Conservation (phyloP, 2,888 invertebrate species). For the Fissipunctia ypsillon region DNA sequence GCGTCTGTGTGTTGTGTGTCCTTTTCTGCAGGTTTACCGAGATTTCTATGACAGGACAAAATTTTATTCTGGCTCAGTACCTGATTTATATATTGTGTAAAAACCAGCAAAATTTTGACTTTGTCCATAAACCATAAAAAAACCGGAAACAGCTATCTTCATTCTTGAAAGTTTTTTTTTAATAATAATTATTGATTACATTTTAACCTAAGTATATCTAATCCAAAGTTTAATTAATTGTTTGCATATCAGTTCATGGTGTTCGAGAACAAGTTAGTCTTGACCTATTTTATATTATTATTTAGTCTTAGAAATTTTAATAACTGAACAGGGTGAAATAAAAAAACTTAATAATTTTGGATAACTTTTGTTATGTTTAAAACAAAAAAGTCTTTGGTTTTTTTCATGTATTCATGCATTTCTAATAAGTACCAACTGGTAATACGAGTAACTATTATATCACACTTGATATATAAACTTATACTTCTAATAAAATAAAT, state of each 20-base stretch:
- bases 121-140: background rate
- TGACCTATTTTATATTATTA: slow-evolving; percentile 4
- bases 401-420: slow-evolving; percentile 8
- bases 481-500: slow-evolving; percentile 17
- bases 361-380: slow-evolving; percentile 2
- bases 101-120: background rate
- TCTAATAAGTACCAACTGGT: background rate
- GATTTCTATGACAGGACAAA: background rate
- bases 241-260: slow-evolving; percentile 10
- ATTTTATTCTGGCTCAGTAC: background rate
- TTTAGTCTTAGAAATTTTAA: background rate
- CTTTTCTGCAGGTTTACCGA: background rate
- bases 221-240: background rate
- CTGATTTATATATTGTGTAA: background rate
- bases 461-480: background rate
- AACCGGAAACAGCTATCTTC: background rate
- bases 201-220: background rate
- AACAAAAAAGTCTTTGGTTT: background rate
- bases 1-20: background rate
- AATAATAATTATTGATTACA: background rate
- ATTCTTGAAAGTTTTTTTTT: background rate
- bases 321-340: slow-evolving; percentile 26
- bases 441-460: background rate
- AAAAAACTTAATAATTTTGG: background rate
- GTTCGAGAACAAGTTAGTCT: background rate